Evolutionary conservation across 2,888 invertebrate genomes (phyloP).

Genomic region (Parnassius smintheus): DNA sequence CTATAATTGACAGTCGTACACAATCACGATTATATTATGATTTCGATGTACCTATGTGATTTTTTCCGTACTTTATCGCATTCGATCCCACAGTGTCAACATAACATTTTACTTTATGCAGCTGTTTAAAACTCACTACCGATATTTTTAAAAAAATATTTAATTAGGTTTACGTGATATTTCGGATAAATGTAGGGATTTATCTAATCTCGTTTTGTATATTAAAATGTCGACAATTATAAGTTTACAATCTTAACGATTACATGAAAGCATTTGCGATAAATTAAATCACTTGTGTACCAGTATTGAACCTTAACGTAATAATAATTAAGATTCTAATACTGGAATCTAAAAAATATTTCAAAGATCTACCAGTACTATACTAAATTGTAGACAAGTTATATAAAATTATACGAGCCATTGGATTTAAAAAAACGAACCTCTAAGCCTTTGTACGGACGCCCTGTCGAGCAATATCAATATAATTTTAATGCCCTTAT

Average conservation of each 20-base stretch:
- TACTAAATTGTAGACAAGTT: conserved; percentile 45
- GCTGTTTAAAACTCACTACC: too few species aligned
- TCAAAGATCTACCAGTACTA: conserved; percentile 22
- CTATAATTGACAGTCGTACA: too few species aligned
- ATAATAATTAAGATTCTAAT: conserved; percentile 36
- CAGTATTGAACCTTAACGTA: not conserved
- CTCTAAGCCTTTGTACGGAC: conserved; percentile 60
- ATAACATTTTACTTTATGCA: too few species aligned
- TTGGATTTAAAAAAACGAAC: conserved; percentile 68
- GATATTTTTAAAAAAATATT: too few species aligned
- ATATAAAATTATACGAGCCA: conserved; percentile 68
- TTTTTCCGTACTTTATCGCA: too few species aligned
- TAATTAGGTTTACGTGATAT: conserved; percentile 14
- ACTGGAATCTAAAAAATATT: conserved; percentile 24
- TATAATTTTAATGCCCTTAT: conserved; percentile 71
- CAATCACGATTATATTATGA: too few species aligned
- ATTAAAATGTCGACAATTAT: not conserved
- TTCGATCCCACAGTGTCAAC: too few species aligned
- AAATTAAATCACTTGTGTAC: too few species aligned
- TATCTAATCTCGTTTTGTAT: conserved; percentile 7
- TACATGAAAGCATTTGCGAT: not conserved
- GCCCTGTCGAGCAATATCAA: conserved; percentile 53
- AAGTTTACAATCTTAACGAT: not conserved
- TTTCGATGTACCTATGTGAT: too few species aligned
- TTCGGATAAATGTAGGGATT: not conserved